These are phyloP conservation scores for Hydropsyche tenuis DNA, from an alignment of 1,140 invertebrate species.

Conservation along the genomic window DNA sequence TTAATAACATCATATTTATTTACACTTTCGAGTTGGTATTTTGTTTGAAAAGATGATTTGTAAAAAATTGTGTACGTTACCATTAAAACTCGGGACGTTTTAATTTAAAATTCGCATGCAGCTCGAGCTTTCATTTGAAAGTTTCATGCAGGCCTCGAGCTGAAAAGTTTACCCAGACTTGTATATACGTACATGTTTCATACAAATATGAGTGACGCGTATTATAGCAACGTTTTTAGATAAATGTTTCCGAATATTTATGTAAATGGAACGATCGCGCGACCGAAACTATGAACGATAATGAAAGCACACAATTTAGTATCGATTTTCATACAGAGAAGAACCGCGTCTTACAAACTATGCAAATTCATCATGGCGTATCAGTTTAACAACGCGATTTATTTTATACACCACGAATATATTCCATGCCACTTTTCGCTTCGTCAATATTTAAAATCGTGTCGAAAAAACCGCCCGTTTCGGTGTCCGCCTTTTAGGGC, in stretches of 20 bases:
- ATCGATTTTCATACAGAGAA: too few species aligned
- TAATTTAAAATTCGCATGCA: background rate
- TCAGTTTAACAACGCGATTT: too few species aligned
- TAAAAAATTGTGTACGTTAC: too few species aligned
- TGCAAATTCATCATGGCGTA: background rate
- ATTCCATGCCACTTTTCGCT: background rate
- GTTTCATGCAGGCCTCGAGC: background rate
- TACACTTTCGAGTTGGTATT: too few species aligned
- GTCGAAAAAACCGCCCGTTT: background rate
- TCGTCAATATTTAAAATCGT: background rate
- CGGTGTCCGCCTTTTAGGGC: background rate
- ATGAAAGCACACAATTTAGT: too few species aligned
- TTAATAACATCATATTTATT: background rate
- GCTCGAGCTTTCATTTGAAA: too few species aligned
- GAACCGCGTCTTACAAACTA: background rate
- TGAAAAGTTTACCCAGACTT: background rate
- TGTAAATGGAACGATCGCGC: constrained; percentile 1
- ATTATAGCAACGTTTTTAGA: background rate
- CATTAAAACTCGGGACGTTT: background rate
- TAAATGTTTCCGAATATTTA: background rate
- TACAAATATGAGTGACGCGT: background rate
- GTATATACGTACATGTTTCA: too few species aligned
- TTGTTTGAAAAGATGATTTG: too few species aligned
- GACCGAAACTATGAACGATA: background rate
- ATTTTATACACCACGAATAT: too few species aligned